Conservation (phyloP, 2,888 invertebrate species). For the Lasioglossum villosulum region DNA sequence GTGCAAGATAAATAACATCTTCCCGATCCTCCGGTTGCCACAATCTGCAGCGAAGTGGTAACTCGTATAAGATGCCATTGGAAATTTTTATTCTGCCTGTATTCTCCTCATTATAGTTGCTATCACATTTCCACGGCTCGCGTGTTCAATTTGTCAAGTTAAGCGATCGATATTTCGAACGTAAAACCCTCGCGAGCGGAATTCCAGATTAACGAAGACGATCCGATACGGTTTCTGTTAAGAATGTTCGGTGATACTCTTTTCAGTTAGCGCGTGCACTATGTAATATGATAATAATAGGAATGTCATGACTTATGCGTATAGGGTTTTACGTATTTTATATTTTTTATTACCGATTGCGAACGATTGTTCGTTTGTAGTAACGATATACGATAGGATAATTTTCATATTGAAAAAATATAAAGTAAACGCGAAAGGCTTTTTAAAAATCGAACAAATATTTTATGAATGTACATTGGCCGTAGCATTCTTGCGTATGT, state of each 20-base stretch:
- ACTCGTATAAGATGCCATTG: neutral
- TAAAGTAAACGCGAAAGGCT: too few relatives aligned
- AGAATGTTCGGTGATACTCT: too few relatives aligned
- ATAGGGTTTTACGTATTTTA: too few relatives aligned
- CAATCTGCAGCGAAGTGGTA: slow-evolving; percentile 66
- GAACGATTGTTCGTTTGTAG: too few relatives aligned
- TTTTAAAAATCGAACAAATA: too few relatives aligned
- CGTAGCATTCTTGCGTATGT: neutral
- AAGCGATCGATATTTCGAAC: neutral
- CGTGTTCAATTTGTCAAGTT: neutral
- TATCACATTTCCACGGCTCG: neutral
- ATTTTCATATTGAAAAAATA: too few relatives aligned
- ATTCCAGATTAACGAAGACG: neutral
- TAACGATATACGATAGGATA: too few relatives aligned
- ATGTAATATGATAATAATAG: neutral
- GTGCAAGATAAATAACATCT: slow-evolving; percentile 97
- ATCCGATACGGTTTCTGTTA: neutral
- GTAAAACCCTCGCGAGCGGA: neutral
- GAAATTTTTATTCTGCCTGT: neutral
- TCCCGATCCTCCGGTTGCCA: slow-evolving; percentile 79
- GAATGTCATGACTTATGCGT: neutral
- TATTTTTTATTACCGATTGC: too few relatives aligned
- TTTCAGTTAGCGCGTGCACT: neutral
- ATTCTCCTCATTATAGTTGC: neutral
- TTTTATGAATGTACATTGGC: neutral